phyloP scores from a whole-genome alignment of 2,113 vertebrate genomes.

The Phocoena phocoena region DNA sequence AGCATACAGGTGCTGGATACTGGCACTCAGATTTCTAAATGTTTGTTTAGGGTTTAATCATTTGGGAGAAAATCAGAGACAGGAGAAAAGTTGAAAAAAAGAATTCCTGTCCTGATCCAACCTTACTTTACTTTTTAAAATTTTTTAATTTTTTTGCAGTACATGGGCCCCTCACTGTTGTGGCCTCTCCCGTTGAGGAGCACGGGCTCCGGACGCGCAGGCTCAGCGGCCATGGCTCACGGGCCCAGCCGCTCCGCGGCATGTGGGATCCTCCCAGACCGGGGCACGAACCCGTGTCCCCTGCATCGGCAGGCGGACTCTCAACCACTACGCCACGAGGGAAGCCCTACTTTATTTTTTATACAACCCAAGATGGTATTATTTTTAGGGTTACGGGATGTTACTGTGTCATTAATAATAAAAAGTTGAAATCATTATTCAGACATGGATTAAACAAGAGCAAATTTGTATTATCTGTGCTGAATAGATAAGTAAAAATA shows the following conservation, averaged over 20 bases:
- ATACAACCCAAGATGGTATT: neutral
- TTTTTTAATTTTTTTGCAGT: too few relatives aligned
- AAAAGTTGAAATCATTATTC: neutral
- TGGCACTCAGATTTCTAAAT: neutral
- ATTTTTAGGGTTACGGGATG: neutral
- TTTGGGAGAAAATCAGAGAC: conserved; percentile 13
- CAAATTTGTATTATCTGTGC: neutral
- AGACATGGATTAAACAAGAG: neutral
- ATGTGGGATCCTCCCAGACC: too few relatives aligned
- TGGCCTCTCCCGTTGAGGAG: too few relatives aligned
- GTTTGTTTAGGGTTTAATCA: neutral
- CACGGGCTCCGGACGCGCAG: too few relatives aligned
- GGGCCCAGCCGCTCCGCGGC: too few relatives aligned
- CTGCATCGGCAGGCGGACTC: too few relatives aligned
- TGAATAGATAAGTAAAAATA: neutral
- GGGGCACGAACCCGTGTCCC: too few relatives aligned
- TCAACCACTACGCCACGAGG: too few relatives aligned
- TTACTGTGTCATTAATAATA: neutral
- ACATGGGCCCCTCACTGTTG: too few relatives aligned
- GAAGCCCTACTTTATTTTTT: neutral
- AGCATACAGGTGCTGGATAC: neutral
- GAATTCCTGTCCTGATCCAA: too few relatives aligned
- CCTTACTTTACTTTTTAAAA: neutral
- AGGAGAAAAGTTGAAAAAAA: neutral
- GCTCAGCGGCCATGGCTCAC: too few relatives aligned